Evolutionary conservation across 2,888 invertebrate species (phyloP), one percentile per base, ranked within the genome.

Genomic region (Plusia festucae): DNA sequence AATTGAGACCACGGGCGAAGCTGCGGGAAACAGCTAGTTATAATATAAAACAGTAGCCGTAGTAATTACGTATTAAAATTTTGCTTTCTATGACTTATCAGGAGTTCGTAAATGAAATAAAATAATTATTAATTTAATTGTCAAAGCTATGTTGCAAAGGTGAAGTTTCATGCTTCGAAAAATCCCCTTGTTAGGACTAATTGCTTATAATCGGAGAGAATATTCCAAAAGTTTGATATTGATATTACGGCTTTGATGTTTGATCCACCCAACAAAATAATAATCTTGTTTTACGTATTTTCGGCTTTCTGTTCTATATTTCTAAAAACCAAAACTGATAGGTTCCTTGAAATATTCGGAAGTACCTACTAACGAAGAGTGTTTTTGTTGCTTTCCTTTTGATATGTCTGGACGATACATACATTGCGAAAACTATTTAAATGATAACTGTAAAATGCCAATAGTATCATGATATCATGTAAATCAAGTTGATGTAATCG

Each of bases 141-240:
- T 34, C 15, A 57, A 57, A 46, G 56, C 44, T 22, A 51, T 59
- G 20, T 32, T 73, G 62, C 66, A 68, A 53, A 52, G 58, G 66
- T 65, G 73, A 53, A 67, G 70, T 76, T 55, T 56, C 64, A 54
- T 60, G 67, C 64, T 76, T 77, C 73, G 46, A 69, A 70, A 65
- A 65, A 70, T 76, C 74, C 70, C 76, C 52, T 32, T 60, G 65
- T 55, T 62, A 52, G 63, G 73, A 75, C 80, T 78, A 76, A 80
- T 75, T 59, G 73, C 68, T 61, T 60, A 34, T 64, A 60, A 68
- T 76, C 65, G 51, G 58, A 27, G n/a, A 40, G 64, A 67, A 40
- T 44, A 64, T 61, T 60, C 30, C 0, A 20, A 60, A 59, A 54
- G 32, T 5, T 30, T 44, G 55, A 44, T 20, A 62, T 51, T 57